Evolutionary conservation across 2,113 vertebrate genomes (phyloP).

Genomic region (Ibidorhyncha struthersii): DNA sequence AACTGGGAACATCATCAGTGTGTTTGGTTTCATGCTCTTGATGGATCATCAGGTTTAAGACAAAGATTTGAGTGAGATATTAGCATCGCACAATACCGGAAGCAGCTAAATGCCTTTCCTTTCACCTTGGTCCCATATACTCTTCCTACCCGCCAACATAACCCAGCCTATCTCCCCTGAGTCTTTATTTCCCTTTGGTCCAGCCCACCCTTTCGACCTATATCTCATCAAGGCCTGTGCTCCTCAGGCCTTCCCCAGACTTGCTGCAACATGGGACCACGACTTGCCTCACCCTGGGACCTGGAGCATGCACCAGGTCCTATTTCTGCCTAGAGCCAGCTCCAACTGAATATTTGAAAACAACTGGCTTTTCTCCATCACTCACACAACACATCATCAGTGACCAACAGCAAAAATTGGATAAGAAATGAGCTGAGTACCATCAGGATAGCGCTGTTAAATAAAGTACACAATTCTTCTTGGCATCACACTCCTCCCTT

Average conservation of each 20-base stretch:
- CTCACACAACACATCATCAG: neutral
- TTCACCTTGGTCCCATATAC: neutral
- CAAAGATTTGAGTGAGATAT: neutral
- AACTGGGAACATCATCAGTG: neutral
- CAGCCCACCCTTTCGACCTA: neutral
- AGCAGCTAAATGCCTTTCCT: neutral
- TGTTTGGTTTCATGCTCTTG: neutral
- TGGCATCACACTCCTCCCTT: neutral
- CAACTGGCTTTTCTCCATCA: neutral
- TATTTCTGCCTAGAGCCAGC: neutral
- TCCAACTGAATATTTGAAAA: neutral
- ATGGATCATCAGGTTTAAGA: neutral
- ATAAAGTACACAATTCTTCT: neutral
- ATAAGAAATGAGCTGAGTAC: neutral
- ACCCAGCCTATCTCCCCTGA: neutral
- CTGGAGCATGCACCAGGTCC: neutral
- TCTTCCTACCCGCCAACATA: neutral
- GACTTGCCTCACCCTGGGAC: fast-evolving
- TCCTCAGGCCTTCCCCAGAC: neutral
- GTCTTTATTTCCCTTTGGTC: neutral
- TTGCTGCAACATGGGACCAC: neutral
- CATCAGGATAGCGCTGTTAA: neutral
- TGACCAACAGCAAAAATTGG: neutral
- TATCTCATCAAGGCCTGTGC: neutral
- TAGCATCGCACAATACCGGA: neutral